Percentiles rank a stretch among this genome's conserved stretches.
Evolutionary conservation across 2,888 invertebrate species (phyloP).

Genomic region (Euplexia lucipara): DNA sequence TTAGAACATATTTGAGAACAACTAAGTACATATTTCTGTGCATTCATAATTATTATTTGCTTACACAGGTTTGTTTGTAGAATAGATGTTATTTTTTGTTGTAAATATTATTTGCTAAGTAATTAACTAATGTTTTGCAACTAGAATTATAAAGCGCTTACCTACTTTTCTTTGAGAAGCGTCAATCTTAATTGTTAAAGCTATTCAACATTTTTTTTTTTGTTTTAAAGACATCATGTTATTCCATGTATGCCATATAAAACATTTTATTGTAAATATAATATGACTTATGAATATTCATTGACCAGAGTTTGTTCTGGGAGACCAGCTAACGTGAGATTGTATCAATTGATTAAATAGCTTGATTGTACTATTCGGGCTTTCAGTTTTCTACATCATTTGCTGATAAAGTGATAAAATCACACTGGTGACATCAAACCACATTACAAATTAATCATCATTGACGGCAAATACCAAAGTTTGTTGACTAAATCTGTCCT

Average conservation of each 20-base stretch:
- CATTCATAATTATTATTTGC: slow-evolving; percentile 25
- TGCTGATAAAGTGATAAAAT: slow-evolving; percentile 10
- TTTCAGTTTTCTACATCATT: background rate
- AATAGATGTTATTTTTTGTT: background rate
- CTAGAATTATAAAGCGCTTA: background rate
- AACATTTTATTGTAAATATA: no score
- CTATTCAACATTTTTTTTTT: background rate
- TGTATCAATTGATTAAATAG: background rate
- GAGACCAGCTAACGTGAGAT: background rate
- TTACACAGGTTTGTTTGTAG: slow-evolving; percentile 5
- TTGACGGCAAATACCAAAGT: background rate
- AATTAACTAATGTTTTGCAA: slow-evolving; percentile 18
- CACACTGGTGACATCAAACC: background rate
- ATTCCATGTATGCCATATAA: background rate
- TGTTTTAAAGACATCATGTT: background rate
- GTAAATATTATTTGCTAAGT: background rate
- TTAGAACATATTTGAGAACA: slow-evolving; percentile 23
- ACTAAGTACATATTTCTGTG: slow-evolving; percentile 33
- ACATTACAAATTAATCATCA: background rate
- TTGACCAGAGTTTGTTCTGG: background rate
- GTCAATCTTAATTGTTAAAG: background rate
- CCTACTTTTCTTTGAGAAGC: background rate
- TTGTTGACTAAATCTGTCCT: background rate
- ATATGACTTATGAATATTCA: no score
- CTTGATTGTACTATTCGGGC: background rate